phyloP scores from a whole-genome alignment of 2,888 invertebrate genomes.

The Lordiphosa fenestrarum region DNA sequence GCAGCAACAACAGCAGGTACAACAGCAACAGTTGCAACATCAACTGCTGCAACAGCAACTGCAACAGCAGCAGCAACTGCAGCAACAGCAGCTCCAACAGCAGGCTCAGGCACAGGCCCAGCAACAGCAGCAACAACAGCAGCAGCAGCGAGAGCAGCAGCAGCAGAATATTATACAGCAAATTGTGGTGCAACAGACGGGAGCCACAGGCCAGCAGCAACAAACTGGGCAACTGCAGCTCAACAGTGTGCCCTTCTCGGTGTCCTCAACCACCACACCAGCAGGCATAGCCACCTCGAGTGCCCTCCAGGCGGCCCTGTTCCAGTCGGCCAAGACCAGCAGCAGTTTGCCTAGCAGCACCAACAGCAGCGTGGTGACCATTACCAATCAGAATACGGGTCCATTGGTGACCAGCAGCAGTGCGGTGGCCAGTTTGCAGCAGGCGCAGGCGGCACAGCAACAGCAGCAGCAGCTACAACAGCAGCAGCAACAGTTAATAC shows the following conservation, averaged over 20 bases:
- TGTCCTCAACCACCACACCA: conserved; percentile 73
- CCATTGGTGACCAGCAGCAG: conserved; percentile 78
- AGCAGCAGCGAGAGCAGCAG: conserved; percentile 60
- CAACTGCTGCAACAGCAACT: conserved; percentile 64
- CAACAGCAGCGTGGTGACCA: conserved; percentile 79
- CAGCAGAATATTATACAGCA: conserved; percentile 71
- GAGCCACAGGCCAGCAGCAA: conserved; percentile 66
- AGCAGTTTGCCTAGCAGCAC: conserved; percentile 50
- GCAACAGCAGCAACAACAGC: conserved; percentile 66
- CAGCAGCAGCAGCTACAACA: conserved; percentile 47
- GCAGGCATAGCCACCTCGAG: conserved; percentile 75
- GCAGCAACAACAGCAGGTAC: conserved; percentile 79
- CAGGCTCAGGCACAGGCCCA: conserved; percentile 60
- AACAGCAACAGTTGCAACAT: conserved; percentile 46
- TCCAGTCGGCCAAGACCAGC: conserved; percentile 67
- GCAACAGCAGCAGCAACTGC: conserved; percentile 66
- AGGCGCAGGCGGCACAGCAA: conserved; percentile 60
- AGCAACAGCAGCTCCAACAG: conserved; percentile 72
- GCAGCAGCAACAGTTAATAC: conserved; percentile 52
- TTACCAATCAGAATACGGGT: conserved; percentile 72
- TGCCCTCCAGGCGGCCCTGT: conserved; percentile 80
- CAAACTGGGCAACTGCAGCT: conserved; percentile 68
- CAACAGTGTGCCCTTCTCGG: conserved; percentile 75
- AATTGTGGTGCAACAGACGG: conserved; percentile 80
- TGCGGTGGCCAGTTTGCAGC: conserved; percentile 69